These are phyloP conservation scores for Oscheius sp. DNA, from an alignment of 1,140 invertebrate species.

Conservation along the genomic window DNA sequence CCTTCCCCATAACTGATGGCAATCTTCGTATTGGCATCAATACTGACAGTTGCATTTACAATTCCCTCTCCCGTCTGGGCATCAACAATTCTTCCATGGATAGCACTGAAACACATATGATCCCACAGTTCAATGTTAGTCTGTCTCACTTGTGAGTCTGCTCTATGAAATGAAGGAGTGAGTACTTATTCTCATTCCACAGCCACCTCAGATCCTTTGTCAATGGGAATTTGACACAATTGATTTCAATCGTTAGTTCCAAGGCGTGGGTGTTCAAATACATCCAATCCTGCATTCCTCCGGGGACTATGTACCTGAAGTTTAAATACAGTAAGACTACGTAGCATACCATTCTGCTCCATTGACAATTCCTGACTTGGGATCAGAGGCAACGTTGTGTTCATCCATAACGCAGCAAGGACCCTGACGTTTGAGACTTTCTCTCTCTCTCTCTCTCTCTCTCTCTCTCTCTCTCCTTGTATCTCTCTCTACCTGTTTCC, in stretches of 20 bases:
- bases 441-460: background rate
- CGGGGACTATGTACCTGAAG: slow-evolving; percentile 61
- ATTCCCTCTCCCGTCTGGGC: slow-evolving; percentile 72
- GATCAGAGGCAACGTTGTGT: slow-evolving; percentile 53
- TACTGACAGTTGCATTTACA: slow-evolving; percentile 70
- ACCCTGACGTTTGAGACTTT: slow-evolving; percentile 20
- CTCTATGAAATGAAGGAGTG: slow-evolving; percentile 80
- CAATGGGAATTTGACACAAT: slow-evolving; percentile 84
- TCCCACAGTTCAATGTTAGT: background rate
- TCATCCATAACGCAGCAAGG: slow-evolving; percentile 38
- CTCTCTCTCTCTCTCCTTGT: too few relatives aligned
- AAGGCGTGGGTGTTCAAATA: slow-evolving; percentile 86
- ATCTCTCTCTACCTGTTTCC: slow-evolving; percentile 32
- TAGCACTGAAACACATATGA: slow-evolving; percentile 63
- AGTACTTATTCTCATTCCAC: slow-evolving; percentile 84
- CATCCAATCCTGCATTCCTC: slow-evolving; percentile 98
- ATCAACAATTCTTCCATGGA: slow-evolving; percentile 80
- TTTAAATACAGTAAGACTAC: too few relatives aligned
- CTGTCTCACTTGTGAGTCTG: slow-evolving; percentile 73
- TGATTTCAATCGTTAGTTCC: slow-evolving; percentile 84
- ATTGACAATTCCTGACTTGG: slow-evolving; percentile 63
- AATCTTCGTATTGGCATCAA: slow-evolving; percentile 69
- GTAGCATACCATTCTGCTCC: slow-evolving; percentile 64
- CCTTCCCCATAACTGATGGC: slow-evolving; percentile 73
- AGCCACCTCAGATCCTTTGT: slow-evolving; percentile 72